Percentiles rank a stretch among this genome's conserved stretches.
These are phyloP conservation scores for Eilema caniola DNA, from an alignment of 2,888 invertebrate genomes.

Conservation along the genomic window DNA sequence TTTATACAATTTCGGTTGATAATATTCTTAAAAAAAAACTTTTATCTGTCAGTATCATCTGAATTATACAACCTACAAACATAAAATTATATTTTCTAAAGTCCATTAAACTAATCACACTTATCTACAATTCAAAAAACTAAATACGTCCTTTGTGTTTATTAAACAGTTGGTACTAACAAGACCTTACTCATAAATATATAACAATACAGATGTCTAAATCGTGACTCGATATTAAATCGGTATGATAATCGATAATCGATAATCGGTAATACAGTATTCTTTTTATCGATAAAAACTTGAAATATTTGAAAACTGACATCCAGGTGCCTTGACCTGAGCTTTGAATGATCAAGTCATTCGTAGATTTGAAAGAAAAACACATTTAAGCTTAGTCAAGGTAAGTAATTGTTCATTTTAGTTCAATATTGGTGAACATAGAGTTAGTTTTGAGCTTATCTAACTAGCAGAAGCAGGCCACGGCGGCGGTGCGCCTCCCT, in stretches of 20 bases:
- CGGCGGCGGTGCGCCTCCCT: too few species aligned
- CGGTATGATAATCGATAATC: constrained; percentile 53
- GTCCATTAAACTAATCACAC: not conserved
- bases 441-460: constrained; percentile 2
- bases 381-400: constrained; percentile 47
- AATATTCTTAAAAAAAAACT: too few species aligned
- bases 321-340: constrained; percentile 63
- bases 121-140: constrained; percentile 1
- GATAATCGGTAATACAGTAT: constrained; percentile 50
- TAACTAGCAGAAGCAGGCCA: not conserved
- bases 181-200: constrained; percentile 35
- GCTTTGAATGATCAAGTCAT: constrained; percentile 47
- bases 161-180: not conserved
- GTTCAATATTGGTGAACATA: constrained; percentile 18
- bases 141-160: not conserved
- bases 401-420: constrained; percentile 35
- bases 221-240: constrained; percentile 52
- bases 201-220: constrained; percentile 47
- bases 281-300: constrained; percentile 49
- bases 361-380: constrained; percentile 35
- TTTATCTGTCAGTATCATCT: too few species aligned
- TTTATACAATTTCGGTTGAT: too few species aligned
- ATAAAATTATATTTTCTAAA: too few species aligned
- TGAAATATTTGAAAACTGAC: constrained; percentile 62
- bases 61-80: too few species aligned